A percentile compares a stretch with the other conserved stretches of the same genome.
phyloP scores from a whole-genome alignment of 1,140 invertebrate genomes.

The Cydia pomonella region DNA sequence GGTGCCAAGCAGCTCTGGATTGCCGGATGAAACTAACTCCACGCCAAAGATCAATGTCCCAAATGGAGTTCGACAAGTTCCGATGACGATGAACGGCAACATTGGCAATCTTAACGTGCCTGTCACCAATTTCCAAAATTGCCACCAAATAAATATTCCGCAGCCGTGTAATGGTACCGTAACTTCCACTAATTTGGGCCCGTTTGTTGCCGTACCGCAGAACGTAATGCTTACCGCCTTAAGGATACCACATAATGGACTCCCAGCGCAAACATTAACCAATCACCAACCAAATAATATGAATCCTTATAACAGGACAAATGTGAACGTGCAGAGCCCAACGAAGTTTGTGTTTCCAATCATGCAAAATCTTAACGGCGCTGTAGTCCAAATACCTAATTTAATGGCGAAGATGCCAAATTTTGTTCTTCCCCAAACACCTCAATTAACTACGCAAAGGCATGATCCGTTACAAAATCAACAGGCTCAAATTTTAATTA shows the following conservation, averaged over 20 bases:
- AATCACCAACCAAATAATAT: slow-evolving; percentile 60
- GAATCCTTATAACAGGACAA: slow-evolving; percentile 64
- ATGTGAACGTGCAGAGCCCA: slow-evolving; percentile 74
- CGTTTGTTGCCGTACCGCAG: slow-evolving; percentile 72
- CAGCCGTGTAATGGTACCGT: slow-evolving; percentile 67
- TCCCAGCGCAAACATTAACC: slow-evolving; percentile 61
- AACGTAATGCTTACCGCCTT: slow-evolving; percentile 79
- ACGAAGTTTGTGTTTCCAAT: slow-evolving; percentile 77
- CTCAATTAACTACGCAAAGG: slow-evolving; percentile 61
- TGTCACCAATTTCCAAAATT: slow-evolving; percentile 69
- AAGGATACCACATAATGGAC: slow-evolving; percentile 77
- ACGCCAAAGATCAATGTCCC: slow-evolving; percentile 68
- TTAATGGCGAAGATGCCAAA: slow-evolving; percentile 77
- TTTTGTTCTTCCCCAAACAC: slow-evolving; percentile 70
- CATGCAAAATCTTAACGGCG: slow-evolving; percentile 77
- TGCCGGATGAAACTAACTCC: slow-evolving; percentile 55
- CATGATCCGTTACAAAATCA: slow-evolving; percentile 72
- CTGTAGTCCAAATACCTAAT: slow-evolving; percentile 78
- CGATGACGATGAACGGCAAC: slow-evolving; percentile 69
- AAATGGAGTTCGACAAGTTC: slow-evolving; percentile 68
- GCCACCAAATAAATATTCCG: slow-evolving; percentile 68
- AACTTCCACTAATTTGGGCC: slow-evolving; percentile 64
- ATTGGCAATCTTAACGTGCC: slow-evolving; percentile 67
- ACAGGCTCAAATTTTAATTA: slow-evolving; percentile 75
- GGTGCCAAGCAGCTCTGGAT: slow-evolving; percentile 46